Conservation (phyloP, 2,888 invertebrate genomes). For the Eremobia ochroleuca region DNA sequence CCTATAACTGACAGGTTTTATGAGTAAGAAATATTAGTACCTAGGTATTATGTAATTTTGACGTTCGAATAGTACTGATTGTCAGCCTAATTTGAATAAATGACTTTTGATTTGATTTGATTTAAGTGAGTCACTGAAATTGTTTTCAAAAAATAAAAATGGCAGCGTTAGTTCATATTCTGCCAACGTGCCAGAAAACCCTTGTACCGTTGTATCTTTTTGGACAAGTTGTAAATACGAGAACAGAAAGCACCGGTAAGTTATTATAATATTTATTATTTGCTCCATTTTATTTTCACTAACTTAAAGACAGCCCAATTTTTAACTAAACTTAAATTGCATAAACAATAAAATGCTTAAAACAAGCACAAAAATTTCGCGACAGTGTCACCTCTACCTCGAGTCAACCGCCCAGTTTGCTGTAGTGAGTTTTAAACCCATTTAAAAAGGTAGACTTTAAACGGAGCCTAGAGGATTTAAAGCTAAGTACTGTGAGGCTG, state of each 20-base stretch:
- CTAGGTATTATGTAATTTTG: too few relatives aligned
- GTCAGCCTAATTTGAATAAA: too few relatives aligned
- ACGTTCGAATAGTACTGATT: too few relatives aligned
- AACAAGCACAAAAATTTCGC: background rate
- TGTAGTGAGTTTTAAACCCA: slow-evolving; percentile 42
- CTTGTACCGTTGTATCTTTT: background rate
- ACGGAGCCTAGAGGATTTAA: slow-evolving; percentile 37
- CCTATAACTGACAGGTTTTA: too few relatives aligned
- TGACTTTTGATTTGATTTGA: too few relatives aligned
- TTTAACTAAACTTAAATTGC: background rate
- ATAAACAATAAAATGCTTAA: background rate
- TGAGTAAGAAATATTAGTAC: too few relatives aligned
- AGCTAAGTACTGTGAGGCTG: slow-evolving; percentile 29
- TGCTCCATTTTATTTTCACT: background rate
- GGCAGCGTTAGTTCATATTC: background rate
- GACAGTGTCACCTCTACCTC: slow-evolving; percentile 7
- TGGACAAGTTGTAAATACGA: background rate
- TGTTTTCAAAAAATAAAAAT: background rate
- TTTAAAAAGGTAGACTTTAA: slow-evolving; percentile 60
- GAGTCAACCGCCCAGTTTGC: background rate
- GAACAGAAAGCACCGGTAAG: background rate
- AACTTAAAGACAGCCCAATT: background rate
- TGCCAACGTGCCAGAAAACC: background rate
- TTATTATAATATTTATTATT: background rate
- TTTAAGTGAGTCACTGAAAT: background rate